phyloP scores from a whole-genome alignment of 2,797 vertebrate species.

The Tadarida brasiliensis region DNA sequence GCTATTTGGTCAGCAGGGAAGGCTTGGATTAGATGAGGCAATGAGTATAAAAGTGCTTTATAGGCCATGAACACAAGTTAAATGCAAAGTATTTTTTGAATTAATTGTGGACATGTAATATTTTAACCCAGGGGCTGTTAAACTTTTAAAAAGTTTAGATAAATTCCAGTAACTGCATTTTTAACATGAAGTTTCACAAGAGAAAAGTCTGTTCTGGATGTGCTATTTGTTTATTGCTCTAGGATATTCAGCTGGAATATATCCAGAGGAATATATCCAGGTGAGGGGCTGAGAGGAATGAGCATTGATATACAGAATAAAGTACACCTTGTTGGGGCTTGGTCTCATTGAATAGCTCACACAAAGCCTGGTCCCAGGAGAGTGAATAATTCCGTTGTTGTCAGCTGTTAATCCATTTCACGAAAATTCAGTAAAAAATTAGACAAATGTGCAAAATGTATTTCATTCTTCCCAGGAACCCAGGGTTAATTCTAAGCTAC shows the following conservation, averaged over 20 bases:
- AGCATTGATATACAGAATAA: background rate
- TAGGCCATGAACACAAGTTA: slow-evolving; percentile 36
- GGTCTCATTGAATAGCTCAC: background rate
- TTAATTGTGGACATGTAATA: slow-evolving; percentile 30
- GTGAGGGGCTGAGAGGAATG: background rate
- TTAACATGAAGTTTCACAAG: background rate
- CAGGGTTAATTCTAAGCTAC: background rate
- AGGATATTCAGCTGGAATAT: background rate
- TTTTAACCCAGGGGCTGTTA: slow-evolving; percentile 39
- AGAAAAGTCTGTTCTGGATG: slow-evolving; percentile 44
- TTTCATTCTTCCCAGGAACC: background rate
- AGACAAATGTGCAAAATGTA: slow-evolving; percentile 7
- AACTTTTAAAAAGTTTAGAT: background rate
- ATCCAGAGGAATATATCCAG: no score
- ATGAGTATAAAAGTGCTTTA: slow-evolving; percentile 59
- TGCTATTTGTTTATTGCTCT: slow-evolving; percentile 21
- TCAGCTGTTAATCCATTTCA: slow-evolving; percentile 24
- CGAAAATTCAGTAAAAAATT: slow-evolving; percentile 33
- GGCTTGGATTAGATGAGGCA: slow-evolving; percentile 41
- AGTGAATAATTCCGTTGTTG: slow-evolving; percentile 45
- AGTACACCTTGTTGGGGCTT: background rate
- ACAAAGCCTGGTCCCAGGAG: slow-evolving; percentile 1
- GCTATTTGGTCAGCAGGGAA: slow-evolving; percentile 48
- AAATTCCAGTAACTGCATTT: slow-evolving; percentile 21
- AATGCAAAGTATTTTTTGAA: slow-evolving; percentile 54